These are phyloP conservation scores for Drosophila busckii DNA, from an alignment of 1,140 invertebrate species.

Conservation along the genomic window DNA sequence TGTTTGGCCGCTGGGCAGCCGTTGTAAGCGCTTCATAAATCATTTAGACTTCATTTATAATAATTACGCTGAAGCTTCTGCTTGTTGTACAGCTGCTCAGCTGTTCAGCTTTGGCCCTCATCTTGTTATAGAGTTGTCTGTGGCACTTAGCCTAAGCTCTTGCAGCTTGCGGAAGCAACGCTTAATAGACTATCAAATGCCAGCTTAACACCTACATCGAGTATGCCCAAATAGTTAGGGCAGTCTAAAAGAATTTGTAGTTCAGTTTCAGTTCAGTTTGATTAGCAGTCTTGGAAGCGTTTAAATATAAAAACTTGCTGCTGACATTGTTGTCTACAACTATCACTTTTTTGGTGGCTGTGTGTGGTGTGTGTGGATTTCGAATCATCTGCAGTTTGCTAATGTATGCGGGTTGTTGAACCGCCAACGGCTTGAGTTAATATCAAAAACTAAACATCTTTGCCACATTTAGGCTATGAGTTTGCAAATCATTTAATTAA, in stretches of 20 bases:
- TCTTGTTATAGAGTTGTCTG: constrained; percentile 62
- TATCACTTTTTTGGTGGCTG: constrained; percentile 70
- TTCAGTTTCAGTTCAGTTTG: constrained; percentile 61
- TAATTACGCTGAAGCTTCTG: constrained; percentile 63
- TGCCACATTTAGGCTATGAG: constrained; percentile 37
- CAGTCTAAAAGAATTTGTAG: constrained; percentile 3
- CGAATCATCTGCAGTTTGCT: constrained; percentile 9
- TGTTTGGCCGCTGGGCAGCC: constrained; percentile 52
- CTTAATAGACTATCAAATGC: constrained; percentile 8
- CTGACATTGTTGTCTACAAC: constrained; percentile 51
- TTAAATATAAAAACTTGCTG: constrained; percentile 28
- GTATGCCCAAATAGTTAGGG: background rate
- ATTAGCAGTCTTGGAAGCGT: constrained; percentile 29
- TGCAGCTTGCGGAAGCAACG: constrained; percentile 52
- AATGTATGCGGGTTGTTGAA: constrained; percentile 67
- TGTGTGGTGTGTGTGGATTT: constrained; percentile 3
- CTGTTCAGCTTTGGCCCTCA: constrained; percentile 51
- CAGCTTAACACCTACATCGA: constrained; percentile 7
- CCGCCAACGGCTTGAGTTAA: constrained; percentile 54
- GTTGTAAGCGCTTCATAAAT: constrained; percentile 71
- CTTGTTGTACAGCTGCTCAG: constrained; percentile 16
- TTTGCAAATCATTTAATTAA: constrained; percentile 54
- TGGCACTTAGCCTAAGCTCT: constrained; percentile 13
- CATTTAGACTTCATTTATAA: constrained; percentile 74
- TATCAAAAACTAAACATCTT: constrained; percentile 40